Percentiles rank a stretch among this genome's conserved stretches.
Evolutionary conservation across 1,140 invertebrate genomes (phyloP).

Genomic region (Mesaphorura yosii): DNA sequence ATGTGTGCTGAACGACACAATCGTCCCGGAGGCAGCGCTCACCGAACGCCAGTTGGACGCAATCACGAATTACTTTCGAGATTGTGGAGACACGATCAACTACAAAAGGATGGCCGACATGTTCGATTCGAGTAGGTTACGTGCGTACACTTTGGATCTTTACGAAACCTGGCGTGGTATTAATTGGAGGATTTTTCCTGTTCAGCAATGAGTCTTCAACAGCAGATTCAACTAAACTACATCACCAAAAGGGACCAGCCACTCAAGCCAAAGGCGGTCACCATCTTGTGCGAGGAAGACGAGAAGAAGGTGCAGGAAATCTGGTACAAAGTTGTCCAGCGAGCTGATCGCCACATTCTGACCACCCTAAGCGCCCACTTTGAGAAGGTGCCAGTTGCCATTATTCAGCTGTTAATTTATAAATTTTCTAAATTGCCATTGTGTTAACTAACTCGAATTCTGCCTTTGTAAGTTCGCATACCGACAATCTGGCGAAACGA

Average conservation of each 20-base stretch:
- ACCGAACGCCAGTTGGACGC: conserved; percentile 27
- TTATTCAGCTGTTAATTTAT: too few species aligned
- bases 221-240: conserved; percentile 29
- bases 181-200: conserved; percentile 12
- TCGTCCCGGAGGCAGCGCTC: conserved; percentile 28
- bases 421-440: neutral
- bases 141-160: conserved; percentile 6
- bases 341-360: conserved; percentile 17
- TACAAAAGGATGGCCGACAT: conserved; percentile 29
- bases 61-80: conserved; percentile 29
- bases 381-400: conserved; percentile 21
- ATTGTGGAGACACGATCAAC: conserved; percentile 26
- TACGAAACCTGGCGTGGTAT: conserved; percentile 26
- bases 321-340: conserved; percentile 14
- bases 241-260: conserved; percentile 19
- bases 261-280: conserved; percentile 20
- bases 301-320: conserved; percentile 22
- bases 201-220: conserved; percentile 25
- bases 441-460: neutral
- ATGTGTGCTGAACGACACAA: conserved; percentile 23
- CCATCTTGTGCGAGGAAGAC: conserved; percentile 17
- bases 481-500: conserved; percentile 28
- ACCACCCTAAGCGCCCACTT: conserved; percentile 20
- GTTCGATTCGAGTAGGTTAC: conserved; percentile 27
- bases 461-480: conserved; percentile 21